A percentile compares a stretch with the other conserved stretches of the same genome.
Evolutionary conservation across 2,797 vertebrate genomes (phyloP).

Genomic region (Steatocranus sp.): DNA sequence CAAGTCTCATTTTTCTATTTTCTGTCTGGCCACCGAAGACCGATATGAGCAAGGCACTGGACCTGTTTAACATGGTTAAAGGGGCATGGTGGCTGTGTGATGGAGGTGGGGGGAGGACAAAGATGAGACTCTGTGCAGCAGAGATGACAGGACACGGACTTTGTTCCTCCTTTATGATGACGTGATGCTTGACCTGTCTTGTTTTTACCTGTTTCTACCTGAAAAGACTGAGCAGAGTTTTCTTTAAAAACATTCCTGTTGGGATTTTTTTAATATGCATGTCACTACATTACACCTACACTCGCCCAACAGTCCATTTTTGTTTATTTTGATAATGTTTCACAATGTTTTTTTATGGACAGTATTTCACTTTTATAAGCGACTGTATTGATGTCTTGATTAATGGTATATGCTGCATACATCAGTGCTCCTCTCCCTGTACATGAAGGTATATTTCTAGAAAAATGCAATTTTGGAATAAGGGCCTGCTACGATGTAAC

Average conservation of each 20-base stretch:
- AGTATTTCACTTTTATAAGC: constrained; percentile 70
- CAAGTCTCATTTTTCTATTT: background rate
- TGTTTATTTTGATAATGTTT: constrained; percentile 49
- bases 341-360: constrained; percentile 60
- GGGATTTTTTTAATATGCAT: constrained; percentile 52
- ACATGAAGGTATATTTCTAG: constrained; percentile 83
- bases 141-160: background rate
- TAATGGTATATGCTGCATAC: constrained; percentile 56
- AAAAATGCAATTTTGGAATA: constrained; percentile 46
- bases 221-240: constrained; percentile 41
- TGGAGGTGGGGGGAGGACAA: background rate
- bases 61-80: background rate
- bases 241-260: constrained; percentile 59
- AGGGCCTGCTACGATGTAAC: constrained; percentile 52
- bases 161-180: background rate
- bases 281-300: constrained; percentile 17
- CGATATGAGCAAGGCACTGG: constrained; percentile 10
- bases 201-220: constrained; percentile 17
- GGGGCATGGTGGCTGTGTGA: background rate
- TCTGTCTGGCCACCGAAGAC: background rate
- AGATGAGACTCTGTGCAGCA: background rate
- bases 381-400: constrained; percentile 51
- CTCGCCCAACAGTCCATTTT: constrained; percentile 19
- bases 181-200: background rate
- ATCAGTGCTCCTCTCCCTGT: constrained; percentile 72